These are phyloP conservation scores for Arctopsyche grandis DNA, from an alignment of 1,140 invertebrate genomes.

Conservation along the genomic window DNA sequence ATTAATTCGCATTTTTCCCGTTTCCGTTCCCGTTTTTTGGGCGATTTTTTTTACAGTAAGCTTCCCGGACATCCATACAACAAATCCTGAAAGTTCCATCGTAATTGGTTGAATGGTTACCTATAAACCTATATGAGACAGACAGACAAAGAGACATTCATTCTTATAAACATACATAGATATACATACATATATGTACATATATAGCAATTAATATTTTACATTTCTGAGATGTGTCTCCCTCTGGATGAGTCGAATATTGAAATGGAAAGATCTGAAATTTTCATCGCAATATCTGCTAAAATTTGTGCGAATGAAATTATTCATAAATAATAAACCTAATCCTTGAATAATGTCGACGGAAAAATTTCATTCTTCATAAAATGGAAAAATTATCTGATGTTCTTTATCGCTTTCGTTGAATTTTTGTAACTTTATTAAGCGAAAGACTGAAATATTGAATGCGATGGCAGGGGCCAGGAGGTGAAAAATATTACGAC, in stretches of 20 bases:
- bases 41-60: too few relatives aligned
- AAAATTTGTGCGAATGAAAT: background rate
- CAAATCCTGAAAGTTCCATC: too few relatives aligned
- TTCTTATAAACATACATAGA: too few relatives aligned
- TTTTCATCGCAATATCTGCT: background rate
- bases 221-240: background rate
- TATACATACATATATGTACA: background rate
- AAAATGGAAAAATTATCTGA: constrained; percentile 28
- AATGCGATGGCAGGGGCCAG: background rate
- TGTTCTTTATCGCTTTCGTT: constrained; percentile 3
- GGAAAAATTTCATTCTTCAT: constrained; percentile 16
- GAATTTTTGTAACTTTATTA: constrained; percentile 31
- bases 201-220: background rate
- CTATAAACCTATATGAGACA: too few relatives aligned
- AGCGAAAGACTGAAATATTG: constrained; percentile 32
- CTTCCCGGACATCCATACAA: too few relatives aligned
- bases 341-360: constrained; percentile 19
- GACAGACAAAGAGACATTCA: too few relatives aligned
- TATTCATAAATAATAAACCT: constrained; percentile 15
- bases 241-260: background rate
- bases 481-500: background rate
- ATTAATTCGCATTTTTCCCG: too few relatives aligned
- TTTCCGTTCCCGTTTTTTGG: too few relatives aligned
- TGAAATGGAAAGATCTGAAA: background rate
- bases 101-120: too few relatives aligned